Evolutionary conservation across 2,888 invertebrate genomes (phyloP).

Genomic region (Drosophila buzzatii): DNA sequence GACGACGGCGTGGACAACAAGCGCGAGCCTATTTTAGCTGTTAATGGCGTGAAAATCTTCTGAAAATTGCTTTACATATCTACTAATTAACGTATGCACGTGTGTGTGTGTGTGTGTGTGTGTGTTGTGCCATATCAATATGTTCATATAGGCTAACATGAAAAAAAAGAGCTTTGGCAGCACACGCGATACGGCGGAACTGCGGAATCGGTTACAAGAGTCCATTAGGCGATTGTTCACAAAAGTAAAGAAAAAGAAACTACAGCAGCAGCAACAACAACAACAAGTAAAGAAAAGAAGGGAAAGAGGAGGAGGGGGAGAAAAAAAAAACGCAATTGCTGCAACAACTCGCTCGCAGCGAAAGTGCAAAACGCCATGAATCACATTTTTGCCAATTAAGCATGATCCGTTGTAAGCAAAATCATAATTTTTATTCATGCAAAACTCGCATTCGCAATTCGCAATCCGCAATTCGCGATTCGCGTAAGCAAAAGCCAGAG

Average conservation of each 20-base stretch:
- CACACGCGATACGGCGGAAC: slow-evolving; percentile 45
- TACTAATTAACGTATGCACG: slow-evolving; percentile 19
- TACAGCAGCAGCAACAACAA: neutral
- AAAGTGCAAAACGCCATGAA: slow-evolving; percentile 79
- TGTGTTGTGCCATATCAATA: slow-evolving; percentile 28
- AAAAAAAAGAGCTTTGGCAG: slow-evolving; percentile 29
- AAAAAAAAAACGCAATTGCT: slow-evolving; percentile 52
- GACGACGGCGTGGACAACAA: neutral
- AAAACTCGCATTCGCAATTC: slow-evolving; percentile 13
- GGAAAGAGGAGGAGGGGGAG: neutral
- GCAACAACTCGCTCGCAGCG: slow-evolving; percentile 30
- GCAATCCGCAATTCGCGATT: slow-evolving; percentile 9
- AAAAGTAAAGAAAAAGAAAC: slow-evolving; percentile 15
- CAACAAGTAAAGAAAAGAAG: neutral
- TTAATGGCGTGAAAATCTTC: slow-evolving; percentile 57
- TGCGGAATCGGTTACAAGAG: slow-evolving; percentile 57
- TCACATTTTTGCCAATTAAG: slow-evolving; percentile 80
- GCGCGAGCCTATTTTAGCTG: slow-evolving; percentile 20
- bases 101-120: slow-evolving; percentile 1
- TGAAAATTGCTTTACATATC: slow-evolving; percentile 16
- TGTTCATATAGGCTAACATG: slow-evolving; percentile 1
- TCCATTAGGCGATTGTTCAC: slow-evolving; percentile 48
- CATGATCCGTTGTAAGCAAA: slow-evolving; percentile 76
- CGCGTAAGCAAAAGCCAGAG: slow-evolving; percentile 47
- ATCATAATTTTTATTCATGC: slow-evolving; percentile 59